A percentile compares a stretch with the other conserved stretches of the same genome.
Evolutionary conservation across 2,113 vertebrate species (phyloP).

Genomic region (Sakesphorus luctuosus): DNA sequence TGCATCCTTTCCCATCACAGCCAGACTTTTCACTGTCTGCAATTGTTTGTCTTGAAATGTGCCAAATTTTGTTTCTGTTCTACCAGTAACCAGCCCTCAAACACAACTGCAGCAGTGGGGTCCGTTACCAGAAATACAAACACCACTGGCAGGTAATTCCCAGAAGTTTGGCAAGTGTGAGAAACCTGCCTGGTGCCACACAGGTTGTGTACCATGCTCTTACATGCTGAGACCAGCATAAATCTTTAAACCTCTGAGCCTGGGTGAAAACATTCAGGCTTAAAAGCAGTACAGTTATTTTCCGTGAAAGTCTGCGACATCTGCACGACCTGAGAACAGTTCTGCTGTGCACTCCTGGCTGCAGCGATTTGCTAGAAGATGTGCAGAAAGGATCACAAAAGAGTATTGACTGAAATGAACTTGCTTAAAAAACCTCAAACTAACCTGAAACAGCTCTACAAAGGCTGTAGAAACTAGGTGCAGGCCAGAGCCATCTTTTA

Average conservation of each 20-base stretch:
- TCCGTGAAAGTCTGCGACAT: neutral
- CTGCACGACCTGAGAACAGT: accelerated
- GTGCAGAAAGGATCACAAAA: slow-evolving; percentile 39
- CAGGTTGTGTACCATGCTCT: neutral
- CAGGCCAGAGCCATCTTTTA: slow-evolving; percentile 36
- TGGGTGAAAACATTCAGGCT: neutral
- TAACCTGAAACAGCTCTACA: slow-evolving; percentile 14
- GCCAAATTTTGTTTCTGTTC: neutral
- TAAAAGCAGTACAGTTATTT: neutral
- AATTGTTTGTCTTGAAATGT: neutral
- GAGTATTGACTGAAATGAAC: slow-evolving; percentile 41
- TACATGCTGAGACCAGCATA: neutral
- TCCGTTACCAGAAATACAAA: neutral
- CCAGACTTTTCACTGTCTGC: neutral
- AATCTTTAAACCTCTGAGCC: neutral
- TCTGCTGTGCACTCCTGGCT: neutral
- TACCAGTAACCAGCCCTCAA: neutral
- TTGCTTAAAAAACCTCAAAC: slow-evolving; percentile 54
- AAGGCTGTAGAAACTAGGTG: slow-evolving; percentile 18
- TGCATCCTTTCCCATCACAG: neutral
- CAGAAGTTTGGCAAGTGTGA: neutral
- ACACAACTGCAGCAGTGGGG: neutral
- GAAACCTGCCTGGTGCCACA: neutral
- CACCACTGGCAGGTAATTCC: neutral
- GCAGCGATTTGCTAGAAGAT: neutral